Percentiles rank a stretch among this genome's conserved stretches.
Evolutionary conservation across 2,113 vertebrate species (phyloP).

Genomic region (Gallinago media): DNA sequence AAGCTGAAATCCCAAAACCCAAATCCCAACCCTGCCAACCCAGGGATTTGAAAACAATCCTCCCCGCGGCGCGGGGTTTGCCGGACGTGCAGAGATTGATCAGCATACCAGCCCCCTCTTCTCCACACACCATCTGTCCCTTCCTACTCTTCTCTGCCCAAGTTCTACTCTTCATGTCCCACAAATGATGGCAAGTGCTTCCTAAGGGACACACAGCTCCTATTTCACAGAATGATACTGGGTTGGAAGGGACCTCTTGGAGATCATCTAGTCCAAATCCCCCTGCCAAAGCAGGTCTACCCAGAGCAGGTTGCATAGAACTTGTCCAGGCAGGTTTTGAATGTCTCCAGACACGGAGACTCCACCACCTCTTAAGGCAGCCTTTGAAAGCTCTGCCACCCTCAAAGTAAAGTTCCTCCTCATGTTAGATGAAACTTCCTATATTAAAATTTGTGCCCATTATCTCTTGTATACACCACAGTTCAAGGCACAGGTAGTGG

Average conservation of each 20-base stretch:
- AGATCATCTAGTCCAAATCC: too few species aligned
- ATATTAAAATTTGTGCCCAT: too few species aligned
- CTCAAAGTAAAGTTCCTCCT: too few species aligned
- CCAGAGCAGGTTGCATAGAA: too few species aligned
- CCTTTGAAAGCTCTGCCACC: too few species aligned
- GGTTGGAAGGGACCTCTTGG: too few species aligned
- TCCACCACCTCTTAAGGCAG: too few species aligned
- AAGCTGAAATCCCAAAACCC: not conserved
- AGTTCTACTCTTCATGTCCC: not conserved
- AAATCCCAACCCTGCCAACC: not conserved
- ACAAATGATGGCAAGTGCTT: not conserved
- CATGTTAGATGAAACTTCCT: too few species aligned
- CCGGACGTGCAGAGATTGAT: not conserved
- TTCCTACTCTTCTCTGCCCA: not conserved
- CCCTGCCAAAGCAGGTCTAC: too few species aligned
- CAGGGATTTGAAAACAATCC: not conserved
- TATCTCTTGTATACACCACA: not conserved
- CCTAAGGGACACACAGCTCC: not conserved
- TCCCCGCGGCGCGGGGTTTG: accelerated
- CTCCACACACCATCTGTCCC: not conserved
- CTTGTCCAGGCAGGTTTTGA: too few species aligned
- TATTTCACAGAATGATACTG: too few species aligned
- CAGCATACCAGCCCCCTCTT: not conserved
- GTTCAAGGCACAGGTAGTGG: not conserved
- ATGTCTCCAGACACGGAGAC: too few species aligned